Conservation (phyloP, 2,888 invertebrate genomes). For the Metellina segmentata region DNA sequence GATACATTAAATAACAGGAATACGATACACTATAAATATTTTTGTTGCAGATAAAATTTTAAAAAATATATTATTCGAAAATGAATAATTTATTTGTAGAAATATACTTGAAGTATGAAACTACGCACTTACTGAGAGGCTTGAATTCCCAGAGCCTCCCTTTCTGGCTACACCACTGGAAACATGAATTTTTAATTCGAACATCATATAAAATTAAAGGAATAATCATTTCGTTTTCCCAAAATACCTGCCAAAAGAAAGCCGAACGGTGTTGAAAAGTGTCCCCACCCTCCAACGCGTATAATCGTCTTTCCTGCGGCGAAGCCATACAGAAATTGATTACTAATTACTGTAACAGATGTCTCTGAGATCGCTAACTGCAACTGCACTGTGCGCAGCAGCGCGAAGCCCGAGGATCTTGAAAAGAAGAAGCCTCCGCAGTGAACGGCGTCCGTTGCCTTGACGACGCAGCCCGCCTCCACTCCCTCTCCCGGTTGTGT, state of each 20-base stretch:
- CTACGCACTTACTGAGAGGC: too few relatives aligned
- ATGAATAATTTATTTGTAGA: too few relatives aligned
- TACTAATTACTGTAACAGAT: conserved; percentile 2
- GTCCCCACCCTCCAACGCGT: background rate
- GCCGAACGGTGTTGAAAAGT: background rate
- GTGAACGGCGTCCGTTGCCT: conserved; percentile 54
- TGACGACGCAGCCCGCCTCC: conserved; percentile 12
- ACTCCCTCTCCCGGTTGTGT: background rate
- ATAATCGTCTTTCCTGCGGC: background rate
- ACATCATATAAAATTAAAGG: background rate
- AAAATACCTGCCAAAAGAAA: too few relatives aligned
- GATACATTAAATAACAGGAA: too few relatives aligned
- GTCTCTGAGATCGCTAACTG: conserved; percentile 36
- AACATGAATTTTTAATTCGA: background rate
- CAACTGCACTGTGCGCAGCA: conserved; percentile 21
- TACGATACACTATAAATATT: too few relatives aligned
- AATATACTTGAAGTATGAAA: too few relatives aligned
- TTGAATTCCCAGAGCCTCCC: too few relatives aligned
- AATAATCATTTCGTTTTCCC: too few relatives aligned
- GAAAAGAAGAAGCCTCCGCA: conserved; percentile 44
- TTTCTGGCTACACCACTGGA: background rate
- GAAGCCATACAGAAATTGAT: background rate
- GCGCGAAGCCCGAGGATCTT: conserved; percentile 19
- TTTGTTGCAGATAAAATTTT: too few relatives aligned
- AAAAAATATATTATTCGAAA: too few relatives aligned